These are phyloP conservation scores for Psephotus haematonotus DNA, from an alignment of 2,113 vertebrate species.

Conservation along the genomic window DNA sequence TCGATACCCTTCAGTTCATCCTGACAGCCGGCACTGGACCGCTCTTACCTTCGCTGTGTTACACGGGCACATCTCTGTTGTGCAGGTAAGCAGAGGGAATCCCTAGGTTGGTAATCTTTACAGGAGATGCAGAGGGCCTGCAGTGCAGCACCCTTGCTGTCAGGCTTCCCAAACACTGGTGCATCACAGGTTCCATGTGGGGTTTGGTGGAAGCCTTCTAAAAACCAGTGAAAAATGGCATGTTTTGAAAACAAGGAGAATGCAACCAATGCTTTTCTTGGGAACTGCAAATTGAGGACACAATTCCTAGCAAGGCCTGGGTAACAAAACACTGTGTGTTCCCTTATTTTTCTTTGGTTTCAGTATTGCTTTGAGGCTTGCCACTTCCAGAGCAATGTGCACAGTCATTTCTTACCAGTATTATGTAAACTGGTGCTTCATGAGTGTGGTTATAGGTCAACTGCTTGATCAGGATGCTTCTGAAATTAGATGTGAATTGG, in stretches of 20 bases:
- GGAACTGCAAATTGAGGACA: rapidly evolving
- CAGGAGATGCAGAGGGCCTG: background rate
- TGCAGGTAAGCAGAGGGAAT: conserved; percentile 83
- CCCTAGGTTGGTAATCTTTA: rapidly evolving
- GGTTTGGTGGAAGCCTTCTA: background rate
- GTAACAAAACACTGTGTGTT: background rate
- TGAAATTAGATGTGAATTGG: background rate
- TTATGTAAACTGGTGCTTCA: background rate
- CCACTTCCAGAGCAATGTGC: background rate
- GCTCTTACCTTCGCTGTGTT: conserved; percentile 92
- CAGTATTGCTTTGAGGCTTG: background rate
- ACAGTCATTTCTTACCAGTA: background rate
- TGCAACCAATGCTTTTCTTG: background rate
- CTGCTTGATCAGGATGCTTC: background rate
- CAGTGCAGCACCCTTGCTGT: rapidly evolving
- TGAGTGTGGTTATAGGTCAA: background rate
- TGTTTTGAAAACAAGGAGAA: background rate
- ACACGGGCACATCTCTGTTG: conserved; percentile 94
- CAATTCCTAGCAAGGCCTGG: background rate
- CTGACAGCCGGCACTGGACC: conserved; percentile 93
- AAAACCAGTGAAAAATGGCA: rapidly evolving
- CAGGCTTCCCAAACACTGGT: background rate
- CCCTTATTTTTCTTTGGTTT: background rate
- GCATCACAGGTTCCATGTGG: rapidly evolving
- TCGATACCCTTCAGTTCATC: conserved; percentile 90